Base-by-base conservation (phyloP, 2,113 vertebrate species). In the Misgurnus mizolepis region DNA sequence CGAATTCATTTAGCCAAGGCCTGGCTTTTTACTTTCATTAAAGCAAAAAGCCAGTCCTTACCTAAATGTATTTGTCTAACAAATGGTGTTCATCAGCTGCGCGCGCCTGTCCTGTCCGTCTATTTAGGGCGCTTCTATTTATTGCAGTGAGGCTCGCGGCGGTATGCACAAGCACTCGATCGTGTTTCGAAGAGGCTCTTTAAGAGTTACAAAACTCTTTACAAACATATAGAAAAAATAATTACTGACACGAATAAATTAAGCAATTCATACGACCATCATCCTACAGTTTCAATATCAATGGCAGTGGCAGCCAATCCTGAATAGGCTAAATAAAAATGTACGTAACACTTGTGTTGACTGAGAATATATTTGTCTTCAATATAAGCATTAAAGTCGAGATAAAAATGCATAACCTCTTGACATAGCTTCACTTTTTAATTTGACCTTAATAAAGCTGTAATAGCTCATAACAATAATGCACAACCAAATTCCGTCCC, bases 51-150 rank as follows among this genome's bases (percentile, higher is more conserved):
- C 9, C 18, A 45, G 14, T 14, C n/a, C n/a, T 55, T 8, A 2
- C 6, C 10, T 41, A 66, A 47, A 53, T 40, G 27, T 15, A 53
- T 55, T 67, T 77, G 61, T 34, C 27, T 76, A 66, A 53, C 62
- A 65, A 53, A 77, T 40, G 61, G 27, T 14, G 27, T 67, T 40
- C 9, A 7, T 40, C 65, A 10, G 74, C 27, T 17, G 53, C 53
- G 15, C 53, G 55, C 22, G 14, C 61, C 11, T 58, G 67, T 67
- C 56, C 43, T 74, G 55, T 87, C 83, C 65, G 40, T 89, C 91
- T 94, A 93, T 93, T 93, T 93, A 89, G 86, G 91, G 91, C 74
- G 82, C 83, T 87, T 90, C 93, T 93, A 94, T 94, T 93, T 93
- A 91, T 93, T 92, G 81, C 91, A 76, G 70, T 50, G 61, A 64